Evolutionary conservation across 2,888 invertebrate genomes (phyloP).

Genomic region (Pristionchus fissidentatus): DNA sequence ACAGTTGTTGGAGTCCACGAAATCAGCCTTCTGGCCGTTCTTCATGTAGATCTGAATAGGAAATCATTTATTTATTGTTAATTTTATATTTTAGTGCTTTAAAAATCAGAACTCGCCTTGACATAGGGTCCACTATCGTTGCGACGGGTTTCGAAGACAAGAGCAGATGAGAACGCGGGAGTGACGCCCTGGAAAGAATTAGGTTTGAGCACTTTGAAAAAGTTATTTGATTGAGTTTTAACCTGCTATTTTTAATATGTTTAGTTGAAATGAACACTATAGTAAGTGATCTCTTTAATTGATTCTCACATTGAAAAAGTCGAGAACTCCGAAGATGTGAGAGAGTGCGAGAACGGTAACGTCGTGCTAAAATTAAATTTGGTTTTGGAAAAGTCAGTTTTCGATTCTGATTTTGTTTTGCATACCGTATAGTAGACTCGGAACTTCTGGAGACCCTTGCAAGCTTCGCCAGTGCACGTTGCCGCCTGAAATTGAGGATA

Average conservation of each 20-base stretch:
- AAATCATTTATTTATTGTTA: background rate
- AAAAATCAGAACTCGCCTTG: background rate
- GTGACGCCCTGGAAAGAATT: background rate
- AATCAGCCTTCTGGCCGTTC: conserved; percentile 18
- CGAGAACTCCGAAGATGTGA: conserved; percentile 22
- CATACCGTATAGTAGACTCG: background rate
- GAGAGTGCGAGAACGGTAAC: background rate
- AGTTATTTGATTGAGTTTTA: no score
- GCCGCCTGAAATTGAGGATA: background rate
- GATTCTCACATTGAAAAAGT: background rate
- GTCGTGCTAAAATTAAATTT: background rate
- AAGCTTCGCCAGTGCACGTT: background rate
- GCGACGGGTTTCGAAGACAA: conserved; percentile 34
- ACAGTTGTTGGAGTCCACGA: background rate
- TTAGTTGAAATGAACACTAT: no score
- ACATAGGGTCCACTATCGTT: background rate
- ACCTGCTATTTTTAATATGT: no score
- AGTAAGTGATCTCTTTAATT: no score
- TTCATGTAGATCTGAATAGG: conserved; percentile 8
- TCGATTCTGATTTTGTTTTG: background rate
- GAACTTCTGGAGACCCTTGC: background rate
- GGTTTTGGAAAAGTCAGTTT: no score
- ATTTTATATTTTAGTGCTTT: background rate
- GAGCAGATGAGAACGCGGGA: conserved; percentile 1
- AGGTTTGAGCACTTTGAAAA: background rate